phyloP scores from a whole-genome alignment of 2,888 invertebrate genomes.

The Zelleria hepariella region DNA sequence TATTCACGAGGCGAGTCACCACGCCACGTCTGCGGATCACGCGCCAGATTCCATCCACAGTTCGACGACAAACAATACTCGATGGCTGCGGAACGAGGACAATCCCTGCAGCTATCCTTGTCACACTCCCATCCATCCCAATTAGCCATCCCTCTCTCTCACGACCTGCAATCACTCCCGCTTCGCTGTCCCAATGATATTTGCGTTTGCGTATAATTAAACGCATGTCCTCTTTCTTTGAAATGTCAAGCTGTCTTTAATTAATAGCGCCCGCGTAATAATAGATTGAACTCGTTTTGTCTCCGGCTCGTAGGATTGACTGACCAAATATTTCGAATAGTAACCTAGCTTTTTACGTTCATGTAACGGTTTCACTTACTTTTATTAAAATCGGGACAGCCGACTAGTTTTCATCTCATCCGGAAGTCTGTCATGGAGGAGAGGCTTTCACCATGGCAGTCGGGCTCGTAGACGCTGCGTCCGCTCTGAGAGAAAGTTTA shows the following conservation, averaged over 20 bases:
- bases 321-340: not conserved
- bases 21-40: not conserved
- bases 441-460: too few species aligned
- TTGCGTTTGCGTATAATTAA: conserved; percentile 68
- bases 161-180: conserved; percentile 50
- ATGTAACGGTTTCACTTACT: too few species aligned
- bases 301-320: not conserved
- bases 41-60: conserved; percentile 15
- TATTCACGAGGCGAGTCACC: not conserved
- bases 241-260: conserved; percentile 70
- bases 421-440: too few species aligned
- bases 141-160: conserved; percentile 14
- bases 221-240: conserved; percentile 66
- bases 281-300: conserved; percentile 45
- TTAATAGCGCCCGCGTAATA: conserved; percentile 53
- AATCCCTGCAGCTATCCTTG: conserved; percentile 53
- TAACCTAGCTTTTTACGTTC: not conserved
- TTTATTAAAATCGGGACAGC: too few species aligned
- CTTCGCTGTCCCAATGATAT: conserved; percentile 66
- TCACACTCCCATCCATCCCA: conserved; percentile 34
- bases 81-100: conserved; percentile 48
- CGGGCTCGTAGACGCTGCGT: too few species aligned
- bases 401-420: too few species aligned
- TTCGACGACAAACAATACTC: conserved; percentile 56
- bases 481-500: too few species aligned